Conservation (phyloP, 2,888 invertebrate species). For the Synergus laeviventris region DNA sequence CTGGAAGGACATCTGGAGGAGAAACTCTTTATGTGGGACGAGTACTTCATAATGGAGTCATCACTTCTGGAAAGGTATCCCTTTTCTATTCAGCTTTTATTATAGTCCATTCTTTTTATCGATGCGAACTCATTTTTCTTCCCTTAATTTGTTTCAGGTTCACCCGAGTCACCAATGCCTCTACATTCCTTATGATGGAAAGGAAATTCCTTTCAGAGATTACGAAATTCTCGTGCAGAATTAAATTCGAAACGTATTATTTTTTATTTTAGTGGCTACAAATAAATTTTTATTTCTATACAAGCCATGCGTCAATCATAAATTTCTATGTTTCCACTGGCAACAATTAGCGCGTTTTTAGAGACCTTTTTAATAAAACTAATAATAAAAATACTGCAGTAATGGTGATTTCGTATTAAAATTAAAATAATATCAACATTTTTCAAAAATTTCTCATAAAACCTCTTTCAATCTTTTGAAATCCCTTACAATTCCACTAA, state of each 20-base stretch:
- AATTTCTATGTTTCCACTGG: no score
- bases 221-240: conserved; percentile 19
- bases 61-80: conserved; percentile 71
- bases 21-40: conserved; percentile 74
- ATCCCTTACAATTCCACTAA: no score
- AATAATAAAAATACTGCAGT: no score
- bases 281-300: no score
- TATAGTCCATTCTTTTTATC: not conserved
- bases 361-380: no score
- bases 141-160: conserved; percentile 43
- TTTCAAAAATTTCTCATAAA: no score
- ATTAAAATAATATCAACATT: no score
- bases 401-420: no score
- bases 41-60: conserved; percentile 63
- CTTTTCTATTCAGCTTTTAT: not conserved
- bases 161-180: conserved; percentile 50
- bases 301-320: no score
- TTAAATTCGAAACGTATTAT: not conserved
- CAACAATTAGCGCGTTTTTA: no score
- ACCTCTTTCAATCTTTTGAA: no score
- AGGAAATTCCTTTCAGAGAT: not conserved
- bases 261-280: not conserved
- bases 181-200: not conserved
- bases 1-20: conserved; percentile 69
- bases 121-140: not conserved